These are phyloP conservation scores for Lophochroa leadbeateri DNA, from an alignment of 2,113 vertebrate genomes.

Conservation along the genomic window DNA sequence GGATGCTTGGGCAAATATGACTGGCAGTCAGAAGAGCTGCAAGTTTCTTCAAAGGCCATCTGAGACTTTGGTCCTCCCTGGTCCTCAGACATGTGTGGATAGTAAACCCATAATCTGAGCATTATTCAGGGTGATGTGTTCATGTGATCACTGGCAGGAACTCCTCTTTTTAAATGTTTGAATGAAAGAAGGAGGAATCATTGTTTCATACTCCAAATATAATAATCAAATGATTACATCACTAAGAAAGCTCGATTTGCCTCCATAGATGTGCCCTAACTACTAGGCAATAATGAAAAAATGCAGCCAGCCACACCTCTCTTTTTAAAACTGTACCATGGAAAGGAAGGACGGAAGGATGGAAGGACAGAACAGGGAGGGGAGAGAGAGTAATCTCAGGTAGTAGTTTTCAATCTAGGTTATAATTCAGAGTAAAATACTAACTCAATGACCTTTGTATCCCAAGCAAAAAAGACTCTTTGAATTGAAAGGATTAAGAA, in stretches of 20 bases:
- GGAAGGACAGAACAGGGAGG: not conserved
- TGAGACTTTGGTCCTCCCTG: too few relatives aligned
- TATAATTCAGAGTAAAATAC: not conserved
- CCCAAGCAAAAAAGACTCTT: not conserved
- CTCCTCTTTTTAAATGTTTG: not conserved
- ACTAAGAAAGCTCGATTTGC: accelerated
- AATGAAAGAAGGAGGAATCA: not conserved
- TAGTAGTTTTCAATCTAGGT: not conserved
- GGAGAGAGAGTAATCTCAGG: not conserved
- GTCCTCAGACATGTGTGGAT: too few relatives aligned
- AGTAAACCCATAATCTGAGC: not conserved
- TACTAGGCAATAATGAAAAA: not conserved
- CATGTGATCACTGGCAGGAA: not conserved
- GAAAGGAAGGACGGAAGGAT: not conserved
- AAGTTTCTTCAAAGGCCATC: not conserved
- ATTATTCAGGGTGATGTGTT: not conserved
- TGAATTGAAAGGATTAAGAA: not conserved
- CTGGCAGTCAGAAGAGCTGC: not conserved
- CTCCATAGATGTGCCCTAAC: not conserved
- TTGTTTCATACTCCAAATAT: not conserved
- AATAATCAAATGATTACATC: not conserved
- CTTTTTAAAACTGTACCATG: not conserved
- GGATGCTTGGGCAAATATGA: not conserved
- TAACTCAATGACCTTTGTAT: not conserved
- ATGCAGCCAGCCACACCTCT: not conserved